Percentiles rank a stretch among this genome's conserved stretches.
Conservation (phyloP, 2,113 vertebrate species). For the Eolophus roseicapilla region DNA sequence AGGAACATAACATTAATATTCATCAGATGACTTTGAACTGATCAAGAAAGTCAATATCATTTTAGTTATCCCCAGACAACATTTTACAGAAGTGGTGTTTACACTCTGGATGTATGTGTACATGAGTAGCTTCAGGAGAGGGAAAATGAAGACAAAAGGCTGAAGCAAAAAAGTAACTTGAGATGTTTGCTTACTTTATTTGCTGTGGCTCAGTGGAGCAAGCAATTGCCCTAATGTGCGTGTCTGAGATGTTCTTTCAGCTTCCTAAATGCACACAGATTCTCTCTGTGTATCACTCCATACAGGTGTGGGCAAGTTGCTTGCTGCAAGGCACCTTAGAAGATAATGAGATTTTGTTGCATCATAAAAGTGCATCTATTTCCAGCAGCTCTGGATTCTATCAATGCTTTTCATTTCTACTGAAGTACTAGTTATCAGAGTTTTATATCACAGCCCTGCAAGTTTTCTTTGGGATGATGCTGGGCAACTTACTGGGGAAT, state of each 20-base stretch:
- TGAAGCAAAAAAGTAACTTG: not conserved
- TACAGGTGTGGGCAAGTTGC: not conserved
- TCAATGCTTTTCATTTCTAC: not conserved
- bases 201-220: not conserved
- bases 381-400: not conserved
- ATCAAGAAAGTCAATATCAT: not conserved
- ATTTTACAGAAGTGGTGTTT: not conserved
- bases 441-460: not conserved
- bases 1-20: not conserved
- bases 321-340: not conserved
- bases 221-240: not conserved
- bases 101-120: not conserved
- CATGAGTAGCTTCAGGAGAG: not conserved
- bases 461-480: not conserved
- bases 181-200: not conserved
- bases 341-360: not conserved
- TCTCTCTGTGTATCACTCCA: not conserved
- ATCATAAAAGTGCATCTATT: not conserved
- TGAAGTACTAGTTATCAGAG: not conserved
- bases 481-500: not conserved
- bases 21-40: not conserved
- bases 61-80: not conserved
- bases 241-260: not conserved
- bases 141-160: not conserved
- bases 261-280: not conserved